These are phyloP conservation scores for Sthenelais limicola DNA, from an alignment of 2,888 invertebrate genomes.

Conservation along the genomic window DNA sequence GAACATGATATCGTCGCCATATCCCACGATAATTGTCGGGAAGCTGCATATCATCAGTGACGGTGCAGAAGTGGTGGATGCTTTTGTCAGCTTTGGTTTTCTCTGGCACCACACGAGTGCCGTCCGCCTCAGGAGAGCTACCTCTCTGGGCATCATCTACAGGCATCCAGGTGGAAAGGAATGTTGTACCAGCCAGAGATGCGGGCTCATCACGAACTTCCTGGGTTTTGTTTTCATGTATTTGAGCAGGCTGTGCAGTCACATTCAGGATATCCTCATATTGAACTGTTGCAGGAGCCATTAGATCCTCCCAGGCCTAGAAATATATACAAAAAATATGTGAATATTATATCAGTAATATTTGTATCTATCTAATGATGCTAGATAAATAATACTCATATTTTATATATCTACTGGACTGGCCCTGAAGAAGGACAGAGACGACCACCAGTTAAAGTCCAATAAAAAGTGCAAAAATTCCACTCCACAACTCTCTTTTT, in stretches of 20 bases:
- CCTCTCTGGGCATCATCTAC: constrained; percentile 30
- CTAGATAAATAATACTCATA: too few relatives aligned
- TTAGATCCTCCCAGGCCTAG: constrained; percentile 65
- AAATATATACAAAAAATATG: background rate
- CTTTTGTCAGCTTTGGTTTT: constrained; percentile 48
- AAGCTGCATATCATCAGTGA: constrained; percentile 63
- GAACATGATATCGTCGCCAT: constrained; percentile 67
- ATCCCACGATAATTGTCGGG: constrained; percentile 61
- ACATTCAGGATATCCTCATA: constrained; percentile 66
- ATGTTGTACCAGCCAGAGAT: constrained; percentile 51
- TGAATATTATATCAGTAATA: constrained; percentile 13
- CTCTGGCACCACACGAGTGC: background rate
- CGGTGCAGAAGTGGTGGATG: constrained; percentile 69
- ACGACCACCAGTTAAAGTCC: too few relatives aligned
- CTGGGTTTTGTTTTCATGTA: background rate
- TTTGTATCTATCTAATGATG: too few relatives aligned
- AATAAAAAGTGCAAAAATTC: too few relatives aligned
- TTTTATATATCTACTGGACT: too few relatives aligned
- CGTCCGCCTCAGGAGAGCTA: background rate
- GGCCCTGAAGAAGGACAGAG: too few relatives aligned
- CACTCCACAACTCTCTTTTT: too few relatives aligned
- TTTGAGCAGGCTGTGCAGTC: constrained; percentile 53
- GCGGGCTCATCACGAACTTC: background rate
- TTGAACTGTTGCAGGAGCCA: constrained; percentile 58
- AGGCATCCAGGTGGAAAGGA: constrained; percentile 65